Conservation (phyloP, 2,888 invertebrate species). For the Chorisops tibialis region DNA sequence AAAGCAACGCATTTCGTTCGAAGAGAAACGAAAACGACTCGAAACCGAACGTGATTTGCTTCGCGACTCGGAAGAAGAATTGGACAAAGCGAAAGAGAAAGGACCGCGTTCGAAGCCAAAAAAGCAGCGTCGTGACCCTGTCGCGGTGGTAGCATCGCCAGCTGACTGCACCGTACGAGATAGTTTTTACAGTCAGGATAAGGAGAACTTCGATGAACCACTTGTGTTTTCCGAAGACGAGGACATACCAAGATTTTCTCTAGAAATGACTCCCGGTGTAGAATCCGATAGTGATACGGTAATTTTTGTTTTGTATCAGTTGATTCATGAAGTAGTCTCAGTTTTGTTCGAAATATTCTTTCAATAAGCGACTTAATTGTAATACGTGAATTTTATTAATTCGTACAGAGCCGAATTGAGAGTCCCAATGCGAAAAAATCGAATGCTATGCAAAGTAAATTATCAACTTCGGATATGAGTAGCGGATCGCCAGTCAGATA, state of each 20-base stretch:
- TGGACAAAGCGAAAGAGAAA: neutral
- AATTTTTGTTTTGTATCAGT: slow-evolving; percentile 36
- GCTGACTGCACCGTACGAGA: slow-evolving; percentile 44
- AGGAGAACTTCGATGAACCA: slow-evolving; percentile 58
- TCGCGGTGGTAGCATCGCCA: slow-evolving; percentile 37
- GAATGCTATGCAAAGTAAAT: slow-evolving; percentile 41
- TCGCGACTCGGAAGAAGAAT: slow-evolving; percentile 49
- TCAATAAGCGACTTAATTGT: too few species aligned
- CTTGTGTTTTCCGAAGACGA: slow-evolving; percentile 62
- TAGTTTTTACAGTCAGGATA: slow-evolving; percentile 61
- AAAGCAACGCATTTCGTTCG: slow-evolving; percentile 50
- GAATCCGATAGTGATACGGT: slow-evolving; percentile 53
- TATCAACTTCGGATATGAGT: slow-evolving; percentile 38
- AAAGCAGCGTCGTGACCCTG: slow-evolving; percentile 5
- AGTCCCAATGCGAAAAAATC: slow-evolving; percentile 47
- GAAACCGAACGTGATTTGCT: slow-evolving; percentile 50
- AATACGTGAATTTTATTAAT: too few species aligned
- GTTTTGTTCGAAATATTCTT: neutral
- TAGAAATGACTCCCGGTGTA: slow-evolving; percentile 51
- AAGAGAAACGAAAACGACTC: slow-evolving; percentile 49
- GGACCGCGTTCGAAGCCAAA: slow-evolving; percentile 28
- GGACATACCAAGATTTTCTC: slow-evolving; percentile 53
- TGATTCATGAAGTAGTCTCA: neutral
- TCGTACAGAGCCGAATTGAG: slow-evolving; percentile 49
- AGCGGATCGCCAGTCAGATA: slow-evolving; percentile 37